Evolutionary conservation across 2,888 invertebrate genomes (phyloP).

Genomic region (Athetis lepigone): DNA sequence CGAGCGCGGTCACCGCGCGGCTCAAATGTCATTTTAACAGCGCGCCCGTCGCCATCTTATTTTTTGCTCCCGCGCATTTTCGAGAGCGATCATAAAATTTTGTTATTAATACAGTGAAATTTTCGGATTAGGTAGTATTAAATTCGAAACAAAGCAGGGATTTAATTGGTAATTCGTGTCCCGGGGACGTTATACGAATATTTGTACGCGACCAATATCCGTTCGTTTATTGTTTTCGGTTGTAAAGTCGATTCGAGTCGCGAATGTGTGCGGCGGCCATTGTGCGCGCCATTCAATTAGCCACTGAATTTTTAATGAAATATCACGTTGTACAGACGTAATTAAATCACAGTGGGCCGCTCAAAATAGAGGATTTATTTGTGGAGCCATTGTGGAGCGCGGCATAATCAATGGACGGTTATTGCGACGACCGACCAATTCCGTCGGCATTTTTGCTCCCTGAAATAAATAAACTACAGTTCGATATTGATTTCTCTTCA

Average conservation of each 20-base stretch:
- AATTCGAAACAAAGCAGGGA: constrained; percentile 88
- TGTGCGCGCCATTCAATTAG: constrained; percentile 62
- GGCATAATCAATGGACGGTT: constrained; percentile 54
- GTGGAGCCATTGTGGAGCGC: constrained; percentile 54
- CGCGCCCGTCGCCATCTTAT: constrained; percentile 72
- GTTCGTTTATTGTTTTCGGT: constrained; percentile 74
- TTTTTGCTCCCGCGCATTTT: constrained; percentile 84
- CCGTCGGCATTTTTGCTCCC: constrained; percentile 21
- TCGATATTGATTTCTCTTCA: constrained; percentile 31
- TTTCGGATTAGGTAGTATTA: constrained; percentile 88
- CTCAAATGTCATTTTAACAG: constrained; percentile 85
- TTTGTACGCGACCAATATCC: constrained; percentile 68
- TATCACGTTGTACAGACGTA: constrained; percentile 61
- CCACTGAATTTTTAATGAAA: constrained; percentile 67
- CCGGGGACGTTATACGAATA: constrained; percentile 54
- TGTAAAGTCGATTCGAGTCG: constrained; percentile 67
- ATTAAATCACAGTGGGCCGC: constrained; percentile 57
- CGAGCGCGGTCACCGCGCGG: constrained; percentile 52
- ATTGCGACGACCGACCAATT: constrained; percentile 30
- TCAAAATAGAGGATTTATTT: constrained; percentile 62
- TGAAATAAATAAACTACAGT: constrained; percentile 21
- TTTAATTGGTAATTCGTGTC: constrained; percentile 86
- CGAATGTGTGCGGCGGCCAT: constrained; percentile 50
- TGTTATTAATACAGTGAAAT: constrained; percentile 89
- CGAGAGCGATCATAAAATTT: constrained; percentile 82